Evolutionary conservation across 2,888 invertebrate species (phyloP).

Genomic region (Dugesia japonica): DNA sequence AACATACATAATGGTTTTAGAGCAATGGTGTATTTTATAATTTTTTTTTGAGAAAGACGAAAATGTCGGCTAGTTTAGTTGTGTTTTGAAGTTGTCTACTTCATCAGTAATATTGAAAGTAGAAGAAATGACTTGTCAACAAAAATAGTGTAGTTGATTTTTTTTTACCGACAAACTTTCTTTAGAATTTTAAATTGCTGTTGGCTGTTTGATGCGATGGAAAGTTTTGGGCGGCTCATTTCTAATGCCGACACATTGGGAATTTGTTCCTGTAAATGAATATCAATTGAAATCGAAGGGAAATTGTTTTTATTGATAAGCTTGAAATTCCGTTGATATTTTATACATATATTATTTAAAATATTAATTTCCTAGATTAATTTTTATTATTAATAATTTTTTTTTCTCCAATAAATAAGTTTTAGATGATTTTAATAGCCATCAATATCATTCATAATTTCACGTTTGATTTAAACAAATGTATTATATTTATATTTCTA

Average conservation of each 20-base stretch:
- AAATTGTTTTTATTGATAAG: slow-evolving; percentile 1
- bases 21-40: neutral
- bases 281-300: slow-evolving; percentile 9
- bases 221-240: slow-evolving; percentile 20
- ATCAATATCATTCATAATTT: too few relatives aligned
- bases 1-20: neutral
- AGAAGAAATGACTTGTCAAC: slow-evolving; percentile 16
- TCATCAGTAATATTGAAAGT: slow-evolving; percentile 20
- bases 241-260: slow-evolving; percentile 2
- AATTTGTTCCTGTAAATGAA: slow-evolving; percentile 20
- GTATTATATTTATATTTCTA: neutral
- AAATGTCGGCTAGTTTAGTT: slow-evolving; percentile 6
- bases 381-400: too few relatives aligned
- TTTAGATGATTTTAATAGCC: too few relatives aligned
- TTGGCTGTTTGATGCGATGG: slow-evolving; percentile 20
- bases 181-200: slow-evolving; percentile 1
- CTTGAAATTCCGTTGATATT: neutral
- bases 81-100: slow-evolving; percentile 13
- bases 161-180: slow-evolving; percentile 5
- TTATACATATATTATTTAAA: neutral
- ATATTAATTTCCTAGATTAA: too few relatives aligned
- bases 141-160: slow-evolving; percentile 11
- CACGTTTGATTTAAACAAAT: too few relatives aligned
- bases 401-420: too few relatives aligned
- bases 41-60: slow-evolving; percentile 12